Conservation (phyloP, 2,113 vertebrate genomes). For the Sebastes schlegelii region DNA sequence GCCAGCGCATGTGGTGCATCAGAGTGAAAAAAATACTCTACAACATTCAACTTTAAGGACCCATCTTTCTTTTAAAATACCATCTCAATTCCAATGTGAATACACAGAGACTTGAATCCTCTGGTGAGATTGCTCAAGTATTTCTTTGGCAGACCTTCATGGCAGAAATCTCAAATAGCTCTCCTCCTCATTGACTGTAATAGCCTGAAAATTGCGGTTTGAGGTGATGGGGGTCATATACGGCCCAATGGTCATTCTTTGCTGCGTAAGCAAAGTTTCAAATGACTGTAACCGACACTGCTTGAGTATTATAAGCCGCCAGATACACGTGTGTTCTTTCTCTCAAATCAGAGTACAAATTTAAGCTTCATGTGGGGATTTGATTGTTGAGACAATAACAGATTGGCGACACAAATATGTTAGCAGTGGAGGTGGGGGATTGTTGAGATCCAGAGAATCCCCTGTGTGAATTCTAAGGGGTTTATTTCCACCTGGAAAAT, state of each 20-base stretch:
- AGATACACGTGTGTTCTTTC: constrained; percentile 26
- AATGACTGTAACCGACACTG: constrained; percentile 25
- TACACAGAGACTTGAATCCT: constrained; percentile 16
- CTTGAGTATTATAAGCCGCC: constrained; percentile 34
- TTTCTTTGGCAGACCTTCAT: constrained; percentile 55
- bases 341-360: constrained; percentile 10
- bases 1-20: neutral
- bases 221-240: constrained; percentile 54
- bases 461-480: constrained; percentile 51
- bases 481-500: constrained; percentile 57
- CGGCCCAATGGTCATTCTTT: constrained; percentile 40
- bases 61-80: constrained; percentile 18
- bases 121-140: constrained; percentile 36
- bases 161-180: constrained; percentile 42
- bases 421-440: constrained; percentile 33
- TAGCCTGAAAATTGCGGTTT: constrained; percentile 54
- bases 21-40: neutral
- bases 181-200: constrained; percentile 46
- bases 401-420: constrained; percentile 22
- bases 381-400: constrained; percentile 26
- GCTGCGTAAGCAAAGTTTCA: constrained; percentile 56
- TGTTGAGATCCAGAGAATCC: constrained; percentile 30
- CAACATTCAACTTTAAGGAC: neutral
- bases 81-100: constrained; percentile 7
- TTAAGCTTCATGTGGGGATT: constrained; percentile 11